A percentile compares a stretch with the other conserved stretches of the same genome.
Evolutionary conservation across 30 jellyfish, hydroid and myxozoan genomes (phyloP).

Genomic region (Phacellophora camtschatica): DNA sequence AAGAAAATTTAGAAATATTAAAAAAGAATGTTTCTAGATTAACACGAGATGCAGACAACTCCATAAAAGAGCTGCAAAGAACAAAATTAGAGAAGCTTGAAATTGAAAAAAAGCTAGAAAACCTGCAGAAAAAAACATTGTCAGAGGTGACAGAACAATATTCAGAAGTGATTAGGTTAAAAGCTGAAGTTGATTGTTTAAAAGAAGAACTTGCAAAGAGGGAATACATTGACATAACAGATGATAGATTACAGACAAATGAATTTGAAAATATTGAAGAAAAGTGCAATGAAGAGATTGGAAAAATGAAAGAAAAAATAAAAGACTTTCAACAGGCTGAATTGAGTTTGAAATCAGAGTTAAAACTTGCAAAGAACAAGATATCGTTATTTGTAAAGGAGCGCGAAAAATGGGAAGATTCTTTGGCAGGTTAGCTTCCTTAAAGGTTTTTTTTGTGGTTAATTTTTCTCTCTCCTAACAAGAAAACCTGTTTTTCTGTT

Average conservation of each 20-base stretch:
- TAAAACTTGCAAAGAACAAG: slow-evolving; percentile 31
- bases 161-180: slow-evolving; percentile 66
- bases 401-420: slow-evolving; percentile 72
- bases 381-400: slow-evolving; percentile 24
- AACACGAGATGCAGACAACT: slow-evolving; percentile 18
- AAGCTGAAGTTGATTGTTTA: slow-evolving; percentile 70
- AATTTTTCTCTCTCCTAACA: not conserved
- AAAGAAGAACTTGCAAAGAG: slow-evolving; percentile 43
- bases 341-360: slow-evolving; percentile 46
- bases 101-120: slow-evolving; percentile 37
- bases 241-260: not conserved
- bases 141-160: slow-evolving; percentile 69
- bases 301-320: not conserved
- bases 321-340: slow-evolving; percentile 38
- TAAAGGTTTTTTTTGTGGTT: not conserved
- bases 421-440: slow-evolving; percentile 23
- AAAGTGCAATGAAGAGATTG: slow-evolving; percentile 12
- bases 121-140: slow-evolving; percentile 50
- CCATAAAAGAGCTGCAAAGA: slow-evolving; percentile 27
- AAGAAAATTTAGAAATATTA: slow-evolving; percentile 23
- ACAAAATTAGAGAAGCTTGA: not conserved
- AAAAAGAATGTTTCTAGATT: slow-evolving; percentile 22
- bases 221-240: not conserved
- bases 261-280: slow-evolving; percentile 5
- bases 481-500: not conserved